phyloP scores from a whole-genome alignment of 2,888 invertebrate species.

The Ischnura elegans region DNA sequence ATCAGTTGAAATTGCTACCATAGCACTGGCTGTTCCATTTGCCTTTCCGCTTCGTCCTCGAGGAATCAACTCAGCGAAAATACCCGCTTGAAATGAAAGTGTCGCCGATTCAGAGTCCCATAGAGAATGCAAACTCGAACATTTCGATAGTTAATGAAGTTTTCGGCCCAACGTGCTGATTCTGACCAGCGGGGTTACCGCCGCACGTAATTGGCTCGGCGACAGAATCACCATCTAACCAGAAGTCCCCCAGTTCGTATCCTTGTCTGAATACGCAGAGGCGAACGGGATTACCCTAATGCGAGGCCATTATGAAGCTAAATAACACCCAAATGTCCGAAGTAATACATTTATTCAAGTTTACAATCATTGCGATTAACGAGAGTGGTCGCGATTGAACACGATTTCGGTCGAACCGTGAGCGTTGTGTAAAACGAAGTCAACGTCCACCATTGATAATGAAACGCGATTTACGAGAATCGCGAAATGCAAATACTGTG shows the following conservation, averaged over 20 bases:
- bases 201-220: not conserved
- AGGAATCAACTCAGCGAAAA: no score
- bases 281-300: constrained; percentile 5
- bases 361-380: not conserved
- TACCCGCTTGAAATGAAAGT: constrained; percentile 12
- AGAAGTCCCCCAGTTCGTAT: not conserved
- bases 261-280: not conserved
- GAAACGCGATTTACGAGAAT: not conserved
- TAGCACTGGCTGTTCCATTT: no score
- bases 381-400: not conserved
- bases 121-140: not conserved
- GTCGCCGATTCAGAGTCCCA: not conserved
- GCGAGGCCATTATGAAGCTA: not conserved
- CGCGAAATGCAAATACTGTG: not conserved
- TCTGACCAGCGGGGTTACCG: not conserved
- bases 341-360: not conserved
- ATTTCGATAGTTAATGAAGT: constrained; percentile 6
- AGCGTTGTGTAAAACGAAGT: not conserved
- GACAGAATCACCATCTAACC: not conserved
- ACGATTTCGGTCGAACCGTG: not conserved
- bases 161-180: not conserved
- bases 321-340: not conserved
- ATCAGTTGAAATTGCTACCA: no score
- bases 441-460: not conserved
- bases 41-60: no score